Evolutionary conservation across 2,888 invertebrate genomes (phyloP).

Genomic region (Lasioglossum vierecki): DNA sequence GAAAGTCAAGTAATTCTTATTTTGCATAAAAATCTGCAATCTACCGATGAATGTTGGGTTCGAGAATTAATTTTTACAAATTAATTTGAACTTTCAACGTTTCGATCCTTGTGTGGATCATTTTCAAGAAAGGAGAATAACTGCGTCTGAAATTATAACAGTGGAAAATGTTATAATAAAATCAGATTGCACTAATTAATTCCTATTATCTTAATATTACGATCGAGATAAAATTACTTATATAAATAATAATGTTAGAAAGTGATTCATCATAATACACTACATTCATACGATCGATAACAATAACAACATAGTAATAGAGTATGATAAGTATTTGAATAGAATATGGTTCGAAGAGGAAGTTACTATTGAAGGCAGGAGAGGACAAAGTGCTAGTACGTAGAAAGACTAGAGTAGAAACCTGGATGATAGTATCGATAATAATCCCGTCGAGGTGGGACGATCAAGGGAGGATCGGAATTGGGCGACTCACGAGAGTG

Average conservation of each 20-base stretch:
- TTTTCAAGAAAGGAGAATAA: too few relatives aligned
- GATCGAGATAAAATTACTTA: too few relatives aligned
- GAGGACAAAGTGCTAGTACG: constrained; percentile 55
- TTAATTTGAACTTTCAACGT: too few relatives aligned
- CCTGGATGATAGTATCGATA: constrained; percentile 76
- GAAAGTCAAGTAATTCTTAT: neutral
- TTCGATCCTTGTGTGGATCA: too few relatives aligned
- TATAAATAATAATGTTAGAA: too few relatives aligned
- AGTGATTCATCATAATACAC: too few relatives aligned
- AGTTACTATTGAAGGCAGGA: neutral
- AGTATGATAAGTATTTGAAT: neutral
- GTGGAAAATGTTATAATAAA: too few relatives aligned
- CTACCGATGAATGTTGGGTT: neutral
- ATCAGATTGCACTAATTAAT: too few relatives aligned
- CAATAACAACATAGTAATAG: neutral
- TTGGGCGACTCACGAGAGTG: constrained; percentile 75
- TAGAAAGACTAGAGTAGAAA: constrained; percentile 69
- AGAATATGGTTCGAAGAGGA: too few relatives aligned
- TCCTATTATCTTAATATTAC: too few relatives aligned
- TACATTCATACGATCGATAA: too few relatives aligned
- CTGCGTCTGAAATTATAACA: too few relatives aligned
- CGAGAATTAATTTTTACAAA: neutral
- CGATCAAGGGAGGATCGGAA: constrained; percentile 59
- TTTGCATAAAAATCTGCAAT: neutral
- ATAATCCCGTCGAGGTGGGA: constrained; percentile 71